Conservation (phyloP, 2,888 invertebrate species). For the Ophioninae sp. region DNA sequence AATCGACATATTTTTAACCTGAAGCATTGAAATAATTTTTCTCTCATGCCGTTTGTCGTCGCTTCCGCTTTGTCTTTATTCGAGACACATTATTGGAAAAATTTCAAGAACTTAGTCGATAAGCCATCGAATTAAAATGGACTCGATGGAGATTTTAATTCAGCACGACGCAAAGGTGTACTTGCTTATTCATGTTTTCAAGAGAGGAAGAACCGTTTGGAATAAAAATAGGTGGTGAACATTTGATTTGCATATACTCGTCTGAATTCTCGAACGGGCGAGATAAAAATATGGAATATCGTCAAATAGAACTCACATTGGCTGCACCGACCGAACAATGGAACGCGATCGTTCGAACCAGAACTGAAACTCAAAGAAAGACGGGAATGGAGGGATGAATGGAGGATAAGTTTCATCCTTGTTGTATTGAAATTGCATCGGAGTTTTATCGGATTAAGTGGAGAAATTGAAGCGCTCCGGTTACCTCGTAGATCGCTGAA, state of each 20-base stretch:
- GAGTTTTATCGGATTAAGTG: not conserved
- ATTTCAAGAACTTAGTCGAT: not conserved
- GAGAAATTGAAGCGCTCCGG: not conserved
- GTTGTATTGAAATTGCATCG: not conserved
- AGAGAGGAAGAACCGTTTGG: not conserved
- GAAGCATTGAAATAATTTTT: not conserved
- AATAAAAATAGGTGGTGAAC: not conserved
- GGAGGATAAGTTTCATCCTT: not conserved
- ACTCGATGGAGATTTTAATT: not conserved
- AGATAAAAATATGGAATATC: not conserved
- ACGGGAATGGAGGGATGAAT: not conserved
- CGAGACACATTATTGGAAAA: conserved; percentile 8
- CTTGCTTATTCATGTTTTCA: not conserved
- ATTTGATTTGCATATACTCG: not conserved
- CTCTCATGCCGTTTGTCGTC: not conserved
- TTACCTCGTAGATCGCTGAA: not conserved
- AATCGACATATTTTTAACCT: not conserved
- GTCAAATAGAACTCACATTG: not conserved
- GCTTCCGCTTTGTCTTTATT: not conserved
- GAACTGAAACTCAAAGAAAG: not conserved
- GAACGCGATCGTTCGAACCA: not conserved
- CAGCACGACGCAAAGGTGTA: not conserved
- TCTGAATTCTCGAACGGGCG: not conserved
- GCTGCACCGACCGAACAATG: not conserved
- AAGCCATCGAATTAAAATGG: conserved; percentile 9